Conservation (phyloP, 1,140 invertebrate species). For the Orussus abietinus region DNA sequence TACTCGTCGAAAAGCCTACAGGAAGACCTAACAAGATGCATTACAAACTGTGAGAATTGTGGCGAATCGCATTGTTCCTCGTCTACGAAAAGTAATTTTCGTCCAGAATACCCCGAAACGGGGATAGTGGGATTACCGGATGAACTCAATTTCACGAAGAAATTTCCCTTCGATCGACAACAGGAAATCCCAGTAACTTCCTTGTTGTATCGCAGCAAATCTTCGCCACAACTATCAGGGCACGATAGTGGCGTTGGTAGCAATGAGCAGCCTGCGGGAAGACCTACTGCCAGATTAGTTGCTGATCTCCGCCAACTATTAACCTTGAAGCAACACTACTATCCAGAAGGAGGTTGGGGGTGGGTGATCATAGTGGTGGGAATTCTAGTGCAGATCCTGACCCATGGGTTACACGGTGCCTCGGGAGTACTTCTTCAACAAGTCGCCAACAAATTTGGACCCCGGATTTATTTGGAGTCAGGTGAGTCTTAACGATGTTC, state of each 20-base stretch:
- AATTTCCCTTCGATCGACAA: background rate
- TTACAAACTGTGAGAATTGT: slow-evolving; percentile 16
- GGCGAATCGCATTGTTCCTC: slow-evolving; percentile 9
- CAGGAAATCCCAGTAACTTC: slow-evolving; percentile 19
- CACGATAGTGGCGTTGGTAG: slow-evolving; percentile 42
- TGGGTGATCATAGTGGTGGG: slow-evolving; percentile 63
- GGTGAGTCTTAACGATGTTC: no score
- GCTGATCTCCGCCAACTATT: slow-evolving; percentile 57
- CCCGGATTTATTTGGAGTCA: slow-evolving; percentile 48
- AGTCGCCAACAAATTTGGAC: slow-evolving; percentile 53
- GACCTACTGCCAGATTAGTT: slow-evolving; percentile 39
- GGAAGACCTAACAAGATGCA: slow-evolving; percentile 1
- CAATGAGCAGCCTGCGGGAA: slow-evolving; percentile 27
- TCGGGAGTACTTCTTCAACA: slow-evolving; percentile 57
- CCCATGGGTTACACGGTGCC: slow-evolving; percentile 61
- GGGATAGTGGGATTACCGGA: background rate
- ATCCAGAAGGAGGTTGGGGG: slow-evolving; percentile 73
- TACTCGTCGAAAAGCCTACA: background rate
- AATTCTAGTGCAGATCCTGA: slow-evolving; percentile 60
- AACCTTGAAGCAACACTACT: slow-evolving; percentile 68
- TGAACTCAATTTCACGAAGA: slow-evolving; percentile 5
- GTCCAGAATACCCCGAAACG: background rate
- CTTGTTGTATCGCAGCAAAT: slow-evolving; percentile 34
- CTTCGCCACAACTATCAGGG: slow-evolving; percentile 37
- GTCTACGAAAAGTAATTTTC: background rate